These are phyloP conservation scores for Psittacula cyanocephala DNA, from an alignment of 2,113 vertebrate species.

Conservation along the genomic window DNA sequence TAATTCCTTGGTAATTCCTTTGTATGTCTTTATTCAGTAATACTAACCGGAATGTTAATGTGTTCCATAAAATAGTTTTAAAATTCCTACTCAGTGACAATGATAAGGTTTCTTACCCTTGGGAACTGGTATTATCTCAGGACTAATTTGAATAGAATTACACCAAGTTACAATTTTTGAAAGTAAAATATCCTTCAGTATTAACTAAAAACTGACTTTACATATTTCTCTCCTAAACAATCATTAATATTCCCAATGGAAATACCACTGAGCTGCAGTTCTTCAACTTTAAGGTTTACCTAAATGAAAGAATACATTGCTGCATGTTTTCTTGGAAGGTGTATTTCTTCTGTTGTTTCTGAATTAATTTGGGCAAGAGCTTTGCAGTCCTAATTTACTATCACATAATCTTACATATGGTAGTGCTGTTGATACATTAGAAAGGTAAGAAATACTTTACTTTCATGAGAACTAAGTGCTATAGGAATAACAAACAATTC, in stretches of 20 bases:
- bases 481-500: constrained; percentile 60
- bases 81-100: background rate
- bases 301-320: background rate
- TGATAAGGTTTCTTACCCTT: background rate
- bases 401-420: background rate
- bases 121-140: background rate
- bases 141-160: background rate
- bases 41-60: background rate
- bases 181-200: background rate
- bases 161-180: background rate
- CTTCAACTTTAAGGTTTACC: background rate
- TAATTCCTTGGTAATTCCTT: background rate
- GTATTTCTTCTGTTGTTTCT: background rate
- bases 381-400: constrained; percentile 47
- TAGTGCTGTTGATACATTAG: constrained; percentile 26
- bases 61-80: background rate
- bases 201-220: background rate
- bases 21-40: background rate
- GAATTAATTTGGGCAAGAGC: constrained; percentile 43
- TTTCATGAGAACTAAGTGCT: constrained; percentile 35
- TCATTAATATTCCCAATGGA: background rate
- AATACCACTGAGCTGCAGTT: background rate
- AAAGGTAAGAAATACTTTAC: constrained; percentile 32
- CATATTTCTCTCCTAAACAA: background rate
- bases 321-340: background rate